Evolutionary conservation across 1,140 invertebrate species (phyloP).

Genomic region (Artemia franciscana): DNA sequence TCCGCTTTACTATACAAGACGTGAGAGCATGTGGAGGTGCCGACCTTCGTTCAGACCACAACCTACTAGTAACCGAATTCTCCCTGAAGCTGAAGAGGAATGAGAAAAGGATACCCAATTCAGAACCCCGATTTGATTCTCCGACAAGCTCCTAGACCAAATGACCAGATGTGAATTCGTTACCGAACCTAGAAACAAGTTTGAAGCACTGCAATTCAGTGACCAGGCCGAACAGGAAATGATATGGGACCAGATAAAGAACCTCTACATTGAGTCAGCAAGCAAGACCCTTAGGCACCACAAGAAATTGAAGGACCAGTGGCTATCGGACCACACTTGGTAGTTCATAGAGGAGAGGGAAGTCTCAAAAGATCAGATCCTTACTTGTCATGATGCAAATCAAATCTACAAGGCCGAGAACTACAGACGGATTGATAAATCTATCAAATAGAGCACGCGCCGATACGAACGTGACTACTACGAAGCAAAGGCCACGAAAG

Average conservation of each 20-base stretch:
- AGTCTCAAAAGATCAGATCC: no score
- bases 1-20: background rate
- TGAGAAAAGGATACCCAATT: background rate
- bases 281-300: background rate
- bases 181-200: background rate
- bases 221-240: background rate
- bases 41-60: background rate
- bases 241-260: background rate
- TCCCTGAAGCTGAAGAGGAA: background rate
- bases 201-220: background rate
- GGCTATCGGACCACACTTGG: no score
- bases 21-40: no score
- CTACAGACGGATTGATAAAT: no score
- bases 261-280: background rate
- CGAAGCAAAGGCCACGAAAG: no score
- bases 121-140: background rate
- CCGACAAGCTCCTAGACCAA: background rate
- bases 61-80: background rate
- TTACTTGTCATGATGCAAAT: no score
- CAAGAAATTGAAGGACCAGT: no score
- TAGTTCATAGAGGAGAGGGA: no score
- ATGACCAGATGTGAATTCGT: background rate
- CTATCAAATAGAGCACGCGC: no score
- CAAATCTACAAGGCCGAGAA: no score
- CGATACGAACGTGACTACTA: no score